Base-by-base conservation (phyloP, 2,888 invertebrate genomes). In the Drosophila melanocephala region DNA sequence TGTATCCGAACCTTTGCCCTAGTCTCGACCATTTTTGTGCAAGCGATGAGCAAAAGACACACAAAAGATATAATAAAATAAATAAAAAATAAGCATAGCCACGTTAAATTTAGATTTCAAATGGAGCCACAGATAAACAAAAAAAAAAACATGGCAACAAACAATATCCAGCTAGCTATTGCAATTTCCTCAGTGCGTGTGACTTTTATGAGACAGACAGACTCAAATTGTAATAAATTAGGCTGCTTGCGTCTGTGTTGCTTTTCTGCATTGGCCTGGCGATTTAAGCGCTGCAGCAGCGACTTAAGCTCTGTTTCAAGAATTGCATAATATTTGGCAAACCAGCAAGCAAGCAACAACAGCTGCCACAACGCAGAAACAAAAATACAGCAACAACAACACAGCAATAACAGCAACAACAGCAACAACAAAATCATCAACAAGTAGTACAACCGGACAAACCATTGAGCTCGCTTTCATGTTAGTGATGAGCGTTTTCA, bases 311-410 rank as follows among this genome's bases (percentile, higher is more conserved):
- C 37, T 32, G 72, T 64, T 66, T 69, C 62, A 72, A 75, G 62
- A 87, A 75, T 87, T 87, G 87, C 87, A 88, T 87, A 87, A 87
- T 73, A 79, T 82, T 88, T 84, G 78, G 85, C 83, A 74, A 47
- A 5, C 47, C 22, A 44, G 44, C 37, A 37, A 37, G 37, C 19
- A 5, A 77, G 61, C 78, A 67, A 68, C 61, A 63, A 56, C 73
- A 64, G 71, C 70, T 76, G 76, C 68, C 62, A 67, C 79, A 79
- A 42, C 65, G 35, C 76, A 63, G 64, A 44, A 39, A 52, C 73
- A 56, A 37, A 61, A 69, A 35, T 60, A 44, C 42, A 79, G 64
- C 75, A 69, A 72, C 76, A 56, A 37, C 61, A 69, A 35, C 64
- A 51, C 19, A 77, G 61, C 80, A 69, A 72, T 73, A 56, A 37